Percentiles rank a stretch among this genome's conserved stretches.
phyloP scores from a whole-genome alignment of 2,888 invertebrate species.

The Koerneria pararmatus region DNA sequence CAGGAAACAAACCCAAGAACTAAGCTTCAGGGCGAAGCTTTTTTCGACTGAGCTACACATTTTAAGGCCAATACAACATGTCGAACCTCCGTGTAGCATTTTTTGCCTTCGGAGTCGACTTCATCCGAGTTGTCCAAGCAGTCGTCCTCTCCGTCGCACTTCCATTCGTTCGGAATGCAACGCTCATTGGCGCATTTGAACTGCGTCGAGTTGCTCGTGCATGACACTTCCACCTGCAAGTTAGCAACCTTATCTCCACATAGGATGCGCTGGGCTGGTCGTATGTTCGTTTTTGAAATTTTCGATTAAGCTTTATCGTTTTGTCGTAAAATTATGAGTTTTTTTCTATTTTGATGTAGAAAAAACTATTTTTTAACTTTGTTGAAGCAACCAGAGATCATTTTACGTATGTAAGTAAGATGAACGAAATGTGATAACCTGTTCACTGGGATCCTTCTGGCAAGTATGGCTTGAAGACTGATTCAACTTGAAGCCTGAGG shows the following conservation, averaged over 20 bases:
- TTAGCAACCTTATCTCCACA: too few relatives aligned
- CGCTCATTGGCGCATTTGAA: conserved; percentile 78
- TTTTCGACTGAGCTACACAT: neutral
- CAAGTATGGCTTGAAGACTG: conserved; percentile 50
- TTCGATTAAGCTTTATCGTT: too few relatives aligned
- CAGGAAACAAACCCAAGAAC: too few relatives aligned
- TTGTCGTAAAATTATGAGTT: too few relatives aligned
- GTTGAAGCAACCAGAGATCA: too few relatives aligned
- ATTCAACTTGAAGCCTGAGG: conserved; percentile 50
- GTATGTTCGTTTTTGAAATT: too few relatives aligned
- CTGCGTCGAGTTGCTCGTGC: conserved; percentile 51
- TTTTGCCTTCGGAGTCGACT: conserved; percentile 63
- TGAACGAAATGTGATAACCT: conserved; percentile 17
- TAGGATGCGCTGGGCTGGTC: too few relatives aligned
- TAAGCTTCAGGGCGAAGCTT: too few relatives aligned
- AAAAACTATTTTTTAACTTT: too few relatives aligned
- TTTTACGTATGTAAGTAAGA: too few relatives aligned
- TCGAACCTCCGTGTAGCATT: conserved; percentile 46
- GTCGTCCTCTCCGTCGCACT: conserved; percentile 86
- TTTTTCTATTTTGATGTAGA: too few relatives aligned
- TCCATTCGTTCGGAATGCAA: conserved; percentile 69
- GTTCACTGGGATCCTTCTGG: conserved; percentile 44
- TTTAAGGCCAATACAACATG: neutral
- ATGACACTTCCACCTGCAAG: conserved; percentile 28
- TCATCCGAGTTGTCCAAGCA: conserved; percentile 89